Evolutionary conservation across 2,797 vertebrate species (phyloP).

Genomic region (Alca torda): DNA sequence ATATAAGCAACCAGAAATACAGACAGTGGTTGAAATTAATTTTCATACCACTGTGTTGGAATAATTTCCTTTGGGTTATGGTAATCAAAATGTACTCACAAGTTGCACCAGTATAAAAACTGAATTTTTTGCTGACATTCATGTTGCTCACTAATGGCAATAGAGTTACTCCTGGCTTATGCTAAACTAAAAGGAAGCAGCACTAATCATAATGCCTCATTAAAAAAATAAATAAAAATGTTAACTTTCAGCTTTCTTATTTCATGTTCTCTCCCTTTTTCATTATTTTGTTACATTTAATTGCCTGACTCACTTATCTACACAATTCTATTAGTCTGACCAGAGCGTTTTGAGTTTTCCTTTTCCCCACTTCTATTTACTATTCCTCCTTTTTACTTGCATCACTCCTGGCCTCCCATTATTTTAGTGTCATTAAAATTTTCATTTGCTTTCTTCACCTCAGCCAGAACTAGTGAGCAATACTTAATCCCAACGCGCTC

Average conservation of each 20-base stretch:
- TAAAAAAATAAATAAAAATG: not conserved
- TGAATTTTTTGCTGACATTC: not conserved
- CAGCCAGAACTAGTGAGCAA: not conserved
- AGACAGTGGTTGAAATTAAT: not conserved
- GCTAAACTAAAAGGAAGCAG: not conserved
- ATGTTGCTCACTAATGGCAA: not conserved
- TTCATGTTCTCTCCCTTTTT: not conserved
- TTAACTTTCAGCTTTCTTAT: not conserved
- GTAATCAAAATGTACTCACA: not conserved
- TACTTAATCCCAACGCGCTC: not conserved
- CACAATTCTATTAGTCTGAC: not conserved
- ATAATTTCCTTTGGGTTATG: not conserved
- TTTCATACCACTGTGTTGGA: not conserved
- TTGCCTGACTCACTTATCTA: not conserved
- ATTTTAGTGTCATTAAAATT: not conserved
- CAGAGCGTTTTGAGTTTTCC: not conserved
- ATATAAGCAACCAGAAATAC: not conserved
- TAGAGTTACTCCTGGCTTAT: not conserved
- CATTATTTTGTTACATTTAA: not conserved
- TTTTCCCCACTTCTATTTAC: not conserved
- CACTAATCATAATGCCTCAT: not conserved
- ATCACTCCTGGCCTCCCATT: not conserved
- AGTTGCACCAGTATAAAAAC: not conserved
- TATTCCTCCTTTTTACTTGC: not conserved
- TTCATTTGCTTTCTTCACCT: not conserved